Percentiles rank a stretch among this genome's conserved stretches.
These are phyloP conservation scores for Carollia perspicillata DNA, from an alignment of 2,113 vertebrate species.

Conservation along the genomic window DNA sequence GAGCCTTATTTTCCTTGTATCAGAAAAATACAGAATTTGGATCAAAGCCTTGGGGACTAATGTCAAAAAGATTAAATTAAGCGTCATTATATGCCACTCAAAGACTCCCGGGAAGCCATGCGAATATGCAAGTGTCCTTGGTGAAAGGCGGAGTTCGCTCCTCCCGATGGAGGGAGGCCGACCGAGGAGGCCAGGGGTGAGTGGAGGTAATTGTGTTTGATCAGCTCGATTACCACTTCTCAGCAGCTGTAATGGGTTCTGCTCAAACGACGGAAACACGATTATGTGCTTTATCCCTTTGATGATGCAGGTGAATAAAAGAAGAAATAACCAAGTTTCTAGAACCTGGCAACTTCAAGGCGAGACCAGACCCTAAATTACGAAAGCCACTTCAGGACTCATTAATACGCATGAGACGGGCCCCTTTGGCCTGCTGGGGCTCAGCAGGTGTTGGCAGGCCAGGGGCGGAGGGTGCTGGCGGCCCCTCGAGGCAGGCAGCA, in stretches of 20 bases:
- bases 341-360: constrained; percentile 59
- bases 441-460: neutral
- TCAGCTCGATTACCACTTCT: constrained; percentile 76
- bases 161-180: constrained; percentile 72
- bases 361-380: constrained; percentile 57
- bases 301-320: constrained; percentile 64
- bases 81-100: constrained; percentile 79
- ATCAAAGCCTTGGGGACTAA: constrained; percentile 83
- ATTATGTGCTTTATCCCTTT: constrained; percentile 56
- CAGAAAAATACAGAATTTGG: constrained; percentile 74
- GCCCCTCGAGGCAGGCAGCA: neutral
- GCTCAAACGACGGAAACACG: constrained; percentile 56
- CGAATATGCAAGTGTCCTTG: constrained; percentile 74
- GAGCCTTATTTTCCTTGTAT: constrained; percentile 76
- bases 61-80: constrained; percentile 82
- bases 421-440: neutral
- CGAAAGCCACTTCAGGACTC: constrained; percentile 2
- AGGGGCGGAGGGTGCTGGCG: neutral
- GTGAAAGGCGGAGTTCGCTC: constrained; percentile 66
- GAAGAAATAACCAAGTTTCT: constrained; percentile 63
- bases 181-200: constrained; percentile 70
- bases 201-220: constrained; percentile 78
- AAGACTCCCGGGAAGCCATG: constrained; percentile 78
- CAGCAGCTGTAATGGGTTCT: constrained; percentile 58
- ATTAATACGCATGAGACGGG: neutral